phyloP scores from a whole-genome alignment of 2,888 invertebrate genomes.

The Neoaliturus tenellus region DNA sequence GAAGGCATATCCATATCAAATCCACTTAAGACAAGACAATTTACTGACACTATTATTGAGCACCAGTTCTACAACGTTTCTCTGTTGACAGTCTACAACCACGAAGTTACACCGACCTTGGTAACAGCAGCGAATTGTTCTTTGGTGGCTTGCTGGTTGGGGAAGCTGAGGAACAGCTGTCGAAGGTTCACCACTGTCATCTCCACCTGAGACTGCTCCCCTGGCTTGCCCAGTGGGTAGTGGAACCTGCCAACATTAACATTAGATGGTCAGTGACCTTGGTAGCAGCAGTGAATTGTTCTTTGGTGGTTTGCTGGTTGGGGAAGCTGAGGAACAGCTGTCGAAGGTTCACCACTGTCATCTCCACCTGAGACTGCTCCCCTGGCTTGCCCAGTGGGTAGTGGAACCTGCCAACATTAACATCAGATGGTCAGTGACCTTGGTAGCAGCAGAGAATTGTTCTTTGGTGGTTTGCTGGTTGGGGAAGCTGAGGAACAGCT shows the following conservation, averaged over 20 bases:
- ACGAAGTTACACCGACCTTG: slow-evolving; percentile 73
- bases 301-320: slow-evolving; percentile 80
- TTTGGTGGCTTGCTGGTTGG: slow-evolving; percentile 81
- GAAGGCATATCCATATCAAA: too few relatives aligned
- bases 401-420: slow-evolving; percentile 90
- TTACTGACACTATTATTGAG: too few relatives aligned
- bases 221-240: slow-evolving; percentile 93
- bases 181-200: slow-evolving; percentile 85
- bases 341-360: slow-evolving; percentile 84
- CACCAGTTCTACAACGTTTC: too few relatives aligned
- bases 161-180: slow-evolving; percentile 85
- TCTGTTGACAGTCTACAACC: too few relatives aligned
- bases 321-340: slow-evolving; percentile 86
- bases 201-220: slow-evolving; percentile 83
- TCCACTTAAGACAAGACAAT: too few relatives aligned
- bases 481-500: slow-evolving; percentile 85
- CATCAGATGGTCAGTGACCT: slow-evolving; percentile 78
- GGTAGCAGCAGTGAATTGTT: slow-evolving; percentile 77
- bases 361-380: slow-evolving; percentile 83
- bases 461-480: slow-evolving; percentile 81
- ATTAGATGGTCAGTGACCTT: slow-evolving; percentile 73
- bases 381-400: slow-evolving; percentile 93
- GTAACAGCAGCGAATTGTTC: slow-evolving; percentile 78
- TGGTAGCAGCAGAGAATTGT: slow-evolving; percentile 77
- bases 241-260: too few relatives aligned